Conservation (phyloP, 2,888 invertebrate species). For the Anarsia innoxiella region DNA sequence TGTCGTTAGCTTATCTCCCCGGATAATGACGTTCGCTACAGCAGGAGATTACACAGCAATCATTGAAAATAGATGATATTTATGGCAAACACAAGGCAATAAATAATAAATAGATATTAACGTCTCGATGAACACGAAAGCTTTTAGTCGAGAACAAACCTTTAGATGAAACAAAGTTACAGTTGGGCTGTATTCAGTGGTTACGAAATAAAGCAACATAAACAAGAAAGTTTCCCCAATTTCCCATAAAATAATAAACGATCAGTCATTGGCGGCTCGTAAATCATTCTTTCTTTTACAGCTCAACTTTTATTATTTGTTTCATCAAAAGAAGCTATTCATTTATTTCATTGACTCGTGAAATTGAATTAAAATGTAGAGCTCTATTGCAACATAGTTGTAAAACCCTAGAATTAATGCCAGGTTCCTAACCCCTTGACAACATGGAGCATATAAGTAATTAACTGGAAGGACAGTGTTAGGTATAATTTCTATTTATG, state of each 20-base stretch:
- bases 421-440: too few species aligned
- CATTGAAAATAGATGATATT: conserved; percentile 14
- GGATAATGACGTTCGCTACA: conserved; percentile 22
- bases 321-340: conserved; percentile 27
- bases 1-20: conserved; percentile 43
- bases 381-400: too few species aligned
- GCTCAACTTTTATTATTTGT: conserved; percentile 33
- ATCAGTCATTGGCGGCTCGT: conserved; percentile 31
- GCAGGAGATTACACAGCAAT: conserved; percentile 9
- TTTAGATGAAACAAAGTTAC: conserved; percentile 13
- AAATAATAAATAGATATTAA: too few species aligned
- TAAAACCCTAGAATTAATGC: too few species aligned
- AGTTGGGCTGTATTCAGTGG: conserved; percentile 18
- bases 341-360: conserved; percentile 23
- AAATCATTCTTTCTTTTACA: conserved; percentile 32
- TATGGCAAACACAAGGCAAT: background rate
- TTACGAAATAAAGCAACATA: conserved; percentile 20
- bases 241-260: conserved; percentile 30
- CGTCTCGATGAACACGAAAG: too few species aligned
- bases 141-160: background rate
- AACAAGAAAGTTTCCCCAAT: conserved; percentile 25
- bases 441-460: too few species aligned
- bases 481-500: too few species aligned
- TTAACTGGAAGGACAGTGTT: too few species aligned
- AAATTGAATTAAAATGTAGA: conserved; percentile 19